Base-by-base conservation (phyloP, 2,113 vertebrate genomes). In the Micromys minutus region DNA sequence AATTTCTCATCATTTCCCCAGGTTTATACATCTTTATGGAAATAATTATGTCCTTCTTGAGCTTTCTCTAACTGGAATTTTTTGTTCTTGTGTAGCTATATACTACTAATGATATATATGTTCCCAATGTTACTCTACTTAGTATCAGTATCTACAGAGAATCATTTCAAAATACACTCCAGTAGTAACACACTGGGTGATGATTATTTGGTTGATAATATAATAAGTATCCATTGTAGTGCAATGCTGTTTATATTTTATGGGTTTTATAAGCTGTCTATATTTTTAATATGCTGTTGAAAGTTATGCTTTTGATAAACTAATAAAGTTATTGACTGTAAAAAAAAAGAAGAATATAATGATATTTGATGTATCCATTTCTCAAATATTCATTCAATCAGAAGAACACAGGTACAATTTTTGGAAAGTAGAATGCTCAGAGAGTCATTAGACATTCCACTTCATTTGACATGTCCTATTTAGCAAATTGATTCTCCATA, bases 61-160 rank as follows among this genome's bases (percentile, higher is more conserved):
- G 57, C 17, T 95, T 93, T 97, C 83, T 93, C 5, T 91, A 24
- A 12, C 29, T 81, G 3, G 93, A 94, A 94, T 87, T 72, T 87
- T 89, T 47, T 96, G 39, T 95, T 84, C 34, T n/a, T 91, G 80
- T 96, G 26, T 74, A 90, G 67, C 65, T 92, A 42, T 80, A 88
- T n/a, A n/a, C n/a, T 91, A 65, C 15, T 84, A 95, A 83, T 59
- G 24, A 42, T 22, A 75, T 76, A 90, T 90, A 57, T 74, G 92
- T 95, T 84, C 0, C 42, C 24, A 80, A 85, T 22, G 12, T 87
- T 87, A 74, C 24, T 63, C 63, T 71, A 5, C 42, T 76, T 39
- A 26, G 45, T 65, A 76, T 79, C n/a, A 29, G 22, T 29, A 42
- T 90, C 61, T 90, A 85, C 80, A 42, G 13, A 10, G 90, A 94